Evolutionary conservation across 2,113 vertebrate species (phyloP), one percentile per base, ranked within the genome.

Genomic region (Peromyscus maniculatus): DNA sequence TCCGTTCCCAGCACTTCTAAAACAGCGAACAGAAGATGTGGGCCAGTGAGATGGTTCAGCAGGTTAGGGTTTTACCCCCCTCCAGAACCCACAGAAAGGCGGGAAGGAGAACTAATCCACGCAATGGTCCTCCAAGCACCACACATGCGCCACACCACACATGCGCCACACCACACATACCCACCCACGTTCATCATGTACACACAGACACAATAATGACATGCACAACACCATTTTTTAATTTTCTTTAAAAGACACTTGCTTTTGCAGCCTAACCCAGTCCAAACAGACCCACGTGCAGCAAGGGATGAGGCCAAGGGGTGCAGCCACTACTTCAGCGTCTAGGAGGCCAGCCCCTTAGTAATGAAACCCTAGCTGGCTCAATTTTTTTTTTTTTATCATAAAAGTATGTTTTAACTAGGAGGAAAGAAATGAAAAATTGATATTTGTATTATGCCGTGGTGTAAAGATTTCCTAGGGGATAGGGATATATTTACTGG

Each of bases 391-490:
- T 43, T 43, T 22, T 80, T 78, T 77, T 55, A 69, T 13, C 52
- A 3, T 7, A 52, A 46, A 93, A 87, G 89, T 49, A 83, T 77
- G 19, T 77, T 89, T 82, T 74, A 79, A 55, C 43, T 39, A n/a
- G 86, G 55, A 39, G 22, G n/a, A 78, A 52, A 89, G 88, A 93
- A 95, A 89, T 22, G 59, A 67, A 46, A 36, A 46, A 69, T 17
- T 74, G 75, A 39, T 43, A 64, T 36, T 3, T 5, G 5, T 1
- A 67, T 43, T 21, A 21, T 39, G 67, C 36, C 69, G 1, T 12
- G 84, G 49, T 88, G 66, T 78, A 78, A 94, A 93, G 90, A 90
- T 97, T 83, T 24, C 49, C 86, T 57, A 72, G 59, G 62, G 77
- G 67, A 49, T 28, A 28, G 80, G 79, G 49, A 28, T 17, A 95